Evolutionary conservation across 2,113 vertebrate species (phyloP).

Genomic region (Camelus bactrianus): DNA sequence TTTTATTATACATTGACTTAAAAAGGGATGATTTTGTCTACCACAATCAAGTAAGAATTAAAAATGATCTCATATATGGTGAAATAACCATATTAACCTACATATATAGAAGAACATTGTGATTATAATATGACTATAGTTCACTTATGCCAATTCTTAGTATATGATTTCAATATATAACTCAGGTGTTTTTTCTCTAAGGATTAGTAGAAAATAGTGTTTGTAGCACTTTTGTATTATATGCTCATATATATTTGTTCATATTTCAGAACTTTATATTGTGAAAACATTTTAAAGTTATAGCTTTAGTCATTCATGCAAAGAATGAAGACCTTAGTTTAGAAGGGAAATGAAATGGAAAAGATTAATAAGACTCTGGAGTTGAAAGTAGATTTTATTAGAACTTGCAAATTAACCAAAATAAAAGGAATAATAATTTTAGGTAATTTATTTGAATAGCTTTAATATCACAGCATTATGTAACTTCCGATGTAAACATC

Average conservation of each 20-base stretch:
- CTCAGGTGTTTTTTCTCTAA: slow-evolving; percentile 8
- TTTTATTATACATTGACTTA: neutral
- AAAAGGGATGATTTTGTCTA: neutral
- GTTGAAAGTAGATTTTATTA: slow-evolving; percentile 48
- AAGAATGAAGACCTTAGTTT: neutral
- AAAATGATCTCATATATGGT: neutral
- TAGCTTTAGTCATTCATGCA: slow-evolving; percentile 20
- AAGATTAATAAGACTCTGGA: neutral
- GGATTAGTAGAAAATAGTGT: neutral
- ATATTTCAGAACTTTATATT: slow-evolving; percentile 26
- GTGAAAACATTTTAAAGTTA: neutral
- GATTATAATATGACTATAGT: neutral
- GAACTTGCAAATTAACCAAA: neutral
- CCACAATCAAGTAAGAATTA: neutral
- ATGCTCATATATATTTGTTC: neutral
- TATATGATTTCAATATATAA: neutral
- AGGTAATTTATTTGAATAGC: neutral
- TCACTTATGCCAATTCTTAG: neutral
- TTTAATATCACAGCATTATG: neutral
- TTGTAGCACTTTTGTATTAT: neutral
- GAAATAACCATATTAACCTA: neutral
- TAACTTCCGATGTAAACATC: neutral
- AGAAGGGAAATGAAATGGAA: neutral
- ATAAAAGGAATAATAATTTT: neutral
- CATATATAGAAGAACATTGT: neutral